These are phyloP conservation scores for Coboldia fuscipes DNA, from an alignment of 1,140 invertebrate species.

Conservation along the genomic window DNA sequence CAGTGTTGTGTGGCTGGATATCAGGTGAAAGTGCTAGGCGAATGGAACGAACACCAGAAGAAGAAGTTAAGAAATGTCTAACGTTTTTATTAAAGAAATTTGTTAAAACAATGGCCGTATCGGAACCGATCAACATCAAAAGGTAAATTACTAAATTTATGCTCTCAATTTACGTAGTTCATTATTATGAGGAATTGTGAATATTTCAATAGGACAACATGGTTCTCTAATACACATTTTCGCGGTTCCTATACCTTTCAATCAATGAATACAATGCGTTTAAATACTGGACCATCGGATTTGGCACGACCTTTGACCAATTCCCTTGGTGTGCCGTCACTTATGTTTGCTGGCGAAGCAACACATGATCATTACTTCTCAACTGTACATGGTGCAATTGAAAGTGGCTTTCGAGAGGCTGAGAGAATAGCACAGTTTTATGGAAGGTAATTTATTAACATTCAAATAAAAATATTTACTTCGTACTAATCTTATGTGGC, in stretches of 20 bases:
- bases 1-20: slow-evolving; percentile 42
- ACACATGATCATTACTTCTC: slow-evolving; percentile 42
- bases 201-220: slow-evolving; percentile 37
- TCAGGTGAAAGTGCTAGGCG: slow-evolving; percentile 28
- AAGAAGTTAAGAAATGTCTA: slow-evolving; percentile 23
- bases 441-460: no score
- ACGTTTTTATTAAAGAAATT: slow-evolving; percentile 24
- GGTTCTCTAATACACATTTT: slow-evolving; percentile 42
- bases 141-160: slow-evolving; percentile 7
- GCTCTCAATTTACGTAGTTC: neutral
- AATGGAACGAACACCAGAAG: slow-evolving; percentile 28
- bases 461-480: no score
- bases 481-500: no score
- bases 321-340: slow-evolving; percentile 23
- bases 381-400: slow-evolving; percentile 62
- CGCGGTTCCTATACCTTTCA: slow-evolving; percentile 47
- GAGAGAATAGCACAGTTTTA: no score
- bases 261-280: slow-evolving; percentile 29
- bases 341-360: slow-evolving; percentile 53
- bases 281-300: slow-evolving; percentile 22
- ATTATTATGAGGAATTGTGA: no score
- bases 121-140: slow-evolving; percentile 13
- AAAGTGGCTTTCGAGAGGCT: slow-evolving; percentile 59
- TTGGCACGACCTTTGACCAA: slow-evolving; percentile 31
- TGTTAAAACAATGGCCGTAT: slow-evolving; percentile 11